phyloP scores from a whole-genome alignment of 2,797 vertebrate genomes.

The Pseudopleuronectes americanus region DNA sequence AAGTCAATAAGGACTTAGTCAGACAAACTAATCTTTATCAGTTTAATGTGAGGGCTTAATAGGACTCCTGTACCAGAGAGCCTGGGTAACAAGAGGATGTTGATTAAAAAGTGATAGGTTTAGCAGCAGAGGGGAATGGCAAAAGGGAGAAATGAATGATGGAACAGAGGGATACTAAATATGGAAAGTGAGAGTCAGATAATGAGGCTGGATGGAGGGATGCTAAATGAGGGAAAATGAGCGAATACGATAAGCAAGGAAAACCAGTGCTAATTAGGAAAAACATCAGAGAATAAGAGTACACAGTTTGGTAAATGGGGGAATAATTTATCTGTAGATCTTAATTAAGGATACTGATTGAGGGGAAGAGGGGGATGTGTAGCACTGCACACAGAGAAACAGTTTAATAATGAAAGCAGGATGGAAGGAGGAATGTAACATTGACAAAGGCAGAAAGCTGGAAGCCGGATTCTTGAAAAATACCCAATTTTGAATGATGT shows the following conservation, averaged over 20 bases:
- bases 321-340: constrained; percentile 63
- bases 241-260: constrained; percentile 35
- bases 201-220: constrained; percentile 57
- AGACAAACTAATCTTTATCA: neutral
- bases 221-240: constrained; percentile 51
- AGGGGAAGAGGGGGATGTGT: constrained; percentile 29
- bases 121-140: constrained; percentile 24
- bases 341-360: constrained; percentile 57
- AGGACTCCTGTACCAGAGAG: neutral
- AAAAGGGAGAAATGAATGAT: constrained; percentile 42
- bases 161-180: constrained; percentile 41
- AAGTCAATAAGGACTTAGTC: no score
- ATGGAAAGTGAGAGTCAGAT: constrained; percentile 42
- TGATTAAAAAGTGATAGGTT: constrained; percentile 59
- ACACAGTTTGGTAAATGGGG: constrained; percentile 55
- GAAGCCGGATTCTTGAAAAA: constrained; percentile 28
- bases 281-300: constrained; percentile 56
- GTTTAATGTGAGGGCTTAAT: neutral
- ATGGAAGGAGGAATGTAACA: constrained; percentile 16
- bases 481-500: constrained; percentile 27
- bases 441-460: constrained; percentile 25
- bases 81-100: constrained; percentile 9
- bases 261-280: constrained; percentile 51
- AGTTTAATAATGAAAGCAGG: constrained; percentile 34
- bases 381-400: constrained; percentile 18